Base-by-base conservation (phyloP, 2,797 vertebrate species). In the Lateolabrax maculatus region DNA sequence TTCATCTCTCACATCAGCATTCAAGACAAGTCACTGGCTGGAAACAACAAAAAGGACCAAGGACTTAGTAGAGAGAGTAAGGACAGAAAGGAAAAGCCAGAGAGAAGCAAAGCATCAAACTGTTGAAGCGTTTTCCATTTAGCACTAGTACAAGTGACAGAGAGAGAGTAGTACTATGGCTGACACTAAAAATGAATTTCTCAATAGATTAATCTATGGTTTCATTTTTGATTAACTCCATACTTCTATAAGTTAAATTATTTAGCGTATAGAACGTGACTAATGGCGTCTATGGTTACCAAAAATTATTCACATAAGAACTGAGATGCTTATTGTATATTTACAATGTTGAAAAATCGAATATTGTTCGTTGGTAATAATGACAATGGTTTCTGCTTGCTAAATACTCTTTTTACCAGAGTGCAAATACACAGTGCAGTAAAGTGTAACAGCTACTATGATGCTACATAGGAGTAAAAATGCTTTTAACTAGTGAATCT, bases 1-100 rank as follows among this genome's bases (percentile, higher is more conserved):
- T 89, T 93, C 93, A 94, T 91, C 90, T 84, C 78, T 80, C 79
- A 87, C 91, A 95, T 95, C 90, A 94, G 91, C 93, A 95, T 95
- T 94, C 94, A 93, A 87, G 84, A 87, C 90, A 86, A 89, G 90
- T 78, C 85, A 85, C 46, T 70, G 78, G 86, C 80, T 90, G 83
- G 89, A 93, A 91, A 91, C 88, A 92, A 93, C 88, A 88, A 86
- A 91, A 89, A 75, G 77, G 87, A 87, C 82, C 92, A 92, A 90
- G 91, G 93, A 93, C 93, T 91, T 66, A 39, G 80, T 37, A 46
- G 77, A 81, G 63, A 84, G 84, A 85, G 68, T 63, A 62, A 83
- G 76, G 75, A 85, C 69, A 85, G 77, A 80, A 48, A 85, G 39
- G 75, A 80, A 56, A 71, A 75, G 71, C 70, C 27, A 74, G 71